These are phyloP conservation scores for Crocallis elinguaria DNA, from an alignment of 2,888 invertebrate species.

Conservation along the genomic window DNA sequence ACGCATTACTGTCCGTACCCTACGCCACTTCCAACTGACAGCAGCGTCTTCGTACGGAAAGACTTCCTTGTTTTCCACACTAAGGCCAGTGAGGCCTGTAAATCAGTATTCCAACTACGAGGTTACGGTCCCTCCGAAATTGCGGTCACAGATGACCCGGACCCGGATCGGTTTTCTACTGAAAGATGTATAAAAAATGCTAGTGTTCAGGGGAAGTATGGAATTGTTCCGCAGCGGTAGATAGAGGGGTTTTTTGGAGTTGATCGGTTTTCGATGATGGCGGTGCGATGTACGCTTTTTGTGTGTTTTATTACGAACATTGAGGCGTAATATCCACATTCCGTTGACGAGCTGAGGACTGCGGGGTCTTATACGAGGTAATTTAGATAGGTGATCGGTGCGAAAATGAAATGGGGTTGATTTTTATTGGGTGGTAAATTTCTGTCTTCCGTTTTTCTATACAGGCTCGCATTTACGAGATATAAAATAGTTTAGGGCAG, in stretches of 20 bases:
- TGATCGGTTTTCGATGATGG: conserved; percentile 34
- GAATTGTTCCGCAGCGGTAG: conserved; percentile 11
- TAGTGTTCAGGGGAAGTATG: conserved; percentile 13
- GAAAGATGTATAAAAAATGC: conserved; percentile 28
- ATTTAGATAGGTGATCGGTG: conserved; percentile 3
- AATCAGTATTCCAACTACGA: conserved; percentile 32
- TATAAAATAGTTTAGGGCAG: not conserved
- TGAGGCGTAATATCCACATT: not conserved
- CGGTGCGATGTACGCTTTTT: conserved; percentile 2
- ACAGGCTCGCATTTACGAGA: not conserved
- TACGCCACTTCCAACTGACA: not conserved
- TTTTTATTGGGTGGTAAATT: conserved; percentile 13
- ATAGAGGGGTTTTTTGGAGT: conserved; percentile 8
- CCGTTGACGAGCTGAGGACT: not conserved
- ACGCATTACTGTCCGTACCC: not conserved
- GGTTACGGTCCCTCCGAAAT: conserved; percentile 22
- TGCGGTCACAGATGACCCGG: conserved; percentile 33
- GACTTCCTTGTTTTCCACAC: conserved; percentile 14
- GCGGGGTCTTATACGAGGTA: not conserved
- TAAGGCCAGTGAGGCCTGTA: conserved; percentile 19
- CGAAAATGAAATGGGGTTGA: conserved; percentile 1
- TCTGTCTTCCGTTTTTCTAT: not conserved
- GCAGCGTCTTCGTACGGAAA: not conserved
- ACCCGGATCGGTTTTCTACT: conserved; percentile 26
- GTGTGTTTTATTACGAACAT: conserved; percentile 14